Evolutionary conservation across 2,113 vertebrate species (phyloP).

Genomic region (Cynocephalus volans): DNA sequence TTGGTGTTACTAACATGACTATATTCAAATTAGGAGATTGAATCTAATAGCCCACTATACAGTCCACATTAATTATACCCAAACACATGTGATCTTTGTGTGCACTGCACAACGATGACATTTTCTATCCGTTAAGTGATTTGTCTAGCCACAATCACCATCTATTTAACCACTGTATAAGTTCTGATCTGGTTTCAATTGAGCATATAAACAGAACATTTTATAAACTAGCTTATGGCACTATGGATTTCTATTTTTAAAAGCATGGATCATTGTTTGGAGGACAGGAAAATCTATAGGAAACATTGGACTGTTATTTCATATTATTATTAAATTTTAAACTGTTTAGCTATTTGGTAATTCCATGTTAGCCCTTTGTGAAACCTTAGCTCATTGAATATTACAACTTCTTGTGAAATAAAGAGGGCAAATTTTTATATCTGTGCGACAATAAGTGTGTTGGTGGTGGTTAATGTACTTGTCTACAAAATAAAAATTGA

Average conservation of each 20-base stretch:
- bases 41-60: background rate
- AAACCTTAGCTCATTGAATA: background rate
- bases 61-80: background rate
- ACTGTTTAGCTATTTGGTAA: background rate
- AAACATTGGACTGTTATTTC: slow-evolving; percentile 9
- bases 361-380: background rate
- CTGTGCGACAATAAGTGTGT: background rate
- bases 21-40: background rate
- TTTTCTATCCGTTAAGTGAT: slow-evolving; percentile 12
- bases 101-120: background rate
- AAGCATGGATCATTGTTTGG: slow-evolving; percentile 39
- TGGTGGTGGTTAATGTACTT: background rate
- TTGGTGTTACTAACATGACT: background rate
- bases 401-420: background rate
- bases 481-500: background rate
- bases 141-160: slow-evolving; percentile 26
- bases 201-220: background rate
- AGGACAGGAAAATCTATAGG: slow-evolving; percentile 1
- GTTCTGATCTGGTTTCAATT: slow-evolving; percentile 44
- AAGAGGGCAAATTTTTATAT: background rate
- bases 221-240: background rate
- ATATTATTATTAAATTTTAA: slow-evolving; percentile 33
- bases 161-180: background rate
- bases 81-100: background rate
- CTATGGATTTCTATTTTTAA: slow-evolving; percentile 37